These are phyloP conservation scores for Plectropomus leopardus DNA, from an alignment of 2,113 vertebrate species.

Conservation along the genomic window DNA sequence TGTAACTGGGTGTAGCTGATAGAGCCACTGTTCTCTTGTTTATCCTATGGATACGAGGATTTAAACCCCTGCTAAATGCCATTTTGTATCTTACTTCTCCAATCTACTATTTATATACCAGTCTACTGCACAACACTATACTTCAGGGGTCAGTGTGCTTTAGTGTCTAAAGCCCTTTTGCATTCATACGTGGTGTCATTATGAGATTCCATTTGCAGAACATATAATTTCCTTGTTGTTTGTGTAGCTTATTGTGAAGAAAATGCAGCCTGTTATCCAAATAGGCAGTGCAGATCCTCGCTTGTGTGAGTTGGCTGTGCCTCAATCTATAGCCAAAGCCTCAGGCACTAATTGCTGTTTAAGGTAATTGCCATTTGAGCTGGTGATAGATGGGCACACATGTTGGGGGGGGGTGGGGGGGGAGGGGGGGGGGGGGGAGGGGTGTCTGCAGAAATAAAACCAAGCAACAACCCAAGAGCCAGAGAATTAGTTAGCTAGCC, in stretches of 20 bases:
- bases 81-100: too few species aligned
- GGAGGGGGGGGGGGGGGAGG: too few species aligned
- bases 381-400: background rate
- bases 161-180: background rate
- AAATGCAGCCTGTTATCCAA: background rate
- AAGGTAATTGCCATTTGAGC: background rate
- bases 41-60: background rate
- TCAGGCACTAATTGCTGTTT: background rate
- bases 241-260: background rate
- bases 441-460: too few species aligned
- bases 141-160: too few species aligned
- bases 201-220: background rate
- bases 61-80: background rate
- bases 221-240: background rate
- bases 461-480: too few species aligned
- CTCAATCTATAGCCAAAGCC: background rate
- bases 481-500: too few species aligned
- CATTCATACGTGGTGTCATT: background rate
- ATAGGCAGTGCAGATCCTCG: background rate
- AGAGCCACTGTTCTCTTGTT: background rate
- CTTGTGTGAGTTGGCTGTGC: background rate
- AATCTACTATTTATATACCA: too few species aligned
- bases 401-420: too few species aligned
- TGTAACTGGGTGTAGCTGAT: background rate
- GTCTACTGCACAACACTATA: too few species aligned